phyloP scores from a whole-genome alignment of 1,140 invertebrate species.

The Ectropis grisescens region DNA sequence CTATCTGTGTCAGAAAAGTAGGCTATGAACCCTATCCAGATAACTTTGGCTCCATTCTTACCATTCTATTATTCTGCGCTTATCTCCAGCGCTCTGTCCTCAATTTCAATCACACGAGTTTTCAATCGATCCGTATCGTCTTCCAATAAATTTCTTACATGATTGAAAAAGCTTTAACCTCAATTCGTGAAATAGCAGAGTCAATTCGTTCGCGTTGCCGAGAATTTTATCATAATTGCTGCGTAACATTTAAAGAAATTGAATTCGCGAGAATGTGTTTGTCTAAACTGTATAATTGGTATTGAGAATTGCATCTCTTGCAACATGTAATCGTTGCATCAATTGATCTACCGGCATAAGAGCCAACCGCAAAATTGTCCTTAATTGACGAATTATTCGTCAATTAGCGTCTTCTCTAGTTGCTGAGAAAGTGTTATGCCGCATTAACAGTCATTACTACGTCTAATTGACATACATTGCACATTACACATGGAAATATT shows the following conservation, averaged over 20 bases:
- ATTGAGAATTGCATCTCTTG: constrained; percentile 51
- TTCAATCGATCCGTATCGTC: no score
- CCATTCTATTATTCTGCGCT: no score
- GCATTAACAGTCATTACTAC: no score
- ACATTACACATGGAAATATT: no score
- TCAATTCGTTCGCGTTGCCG: background rate
- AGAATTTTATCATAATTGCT: constrained; percentile 8
- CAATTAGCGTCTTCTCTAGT: no score
- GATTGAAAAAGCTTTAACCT: background rate
- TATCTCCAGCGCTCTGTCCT: no score
- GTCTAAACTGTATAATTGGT: constrained; percentile 40
- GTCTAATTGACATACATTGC: no score
- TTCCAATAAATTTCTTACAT: background rate
- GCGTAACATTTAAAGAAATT: constrained; percentile 22
- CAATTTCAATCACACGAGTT: no score
- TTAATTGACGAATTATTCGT: constrained; percentile 53
- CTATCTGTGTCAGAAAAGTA: no score
- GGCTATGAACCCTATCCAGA: no score
- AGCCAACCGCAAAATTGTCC: constrained; percentile 46
- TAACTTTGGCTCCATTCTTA: no score
- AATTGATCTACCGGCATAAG: constrained; percentile 27
- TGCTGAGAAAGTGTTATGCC: no score
- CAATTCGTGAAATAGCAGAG: background rate
- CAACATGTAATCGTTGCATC: constrained; percentile 38
- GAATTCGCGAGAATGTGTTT: constrained; percentile 19